Evolutionary conservation across 2,797 vertebrate genomes (phyloP), one percentile per base, ranked within the genome.

Genomic region (Amniataba percoides): DNA sequence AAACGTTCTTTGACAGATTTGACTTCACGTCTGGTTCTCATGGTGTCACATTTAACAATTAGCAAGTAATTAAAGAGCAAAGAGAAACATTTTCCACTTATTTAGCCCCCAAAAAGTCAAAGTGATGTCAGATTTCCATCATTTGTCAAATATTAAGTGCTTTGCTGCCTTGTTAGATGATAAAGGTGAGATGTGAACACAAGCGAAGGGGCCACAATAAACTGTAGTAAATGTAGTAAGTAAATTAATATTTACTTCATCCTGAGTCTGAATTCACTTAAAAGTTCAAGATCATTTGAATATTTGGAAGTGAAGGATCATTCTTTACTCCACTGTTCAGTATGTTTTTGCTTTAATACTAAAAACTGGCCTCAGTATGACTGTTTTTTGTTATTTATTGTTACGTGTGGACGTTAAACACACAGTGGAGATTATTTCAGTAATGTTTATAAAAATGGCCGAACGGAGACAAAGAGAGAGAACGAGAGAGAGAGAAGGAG

Each of bases 401-500:
- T 18, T 5, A 42, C 15, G 40, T 27, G 25, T 19, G 49, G 46
- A 51, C 21, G 9, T 67, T 43, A 39, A 70, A 70, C 67, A 45
- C 57, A 55, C 42, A 4, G 25, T 10, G 7, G 55, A 16, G n/a
- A 58, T 61, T 36, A 75, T 27, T 10, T 11, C 23, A 66, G 46
- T 4, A 16, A 5, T 19, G 39, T 56, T 31, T n/a, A 18, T 40
- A 10, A 39, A 73, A 59, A 65, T 14, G 64, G 11, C 49, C 2
- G 60, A 69, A 31, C 18, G 12, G 42, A 46, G 62, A 56, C 39
- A 45, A 46, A 57, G 49, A n/a, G 12, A n/a, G 34, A 43, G 21
- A 10, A 36, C 27, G 63, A 79, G 39, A 23, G 63, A 79, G 39
- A 23, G 58, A 69, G 23, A 82, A 31, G 27, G 27, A 36, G 59